A percentile compares a stretch with the other conserved stretches of the same genome.
Conservation (phyloP, 2,113 vertebrate genomes). For the Furnarius figulus region DNA sequence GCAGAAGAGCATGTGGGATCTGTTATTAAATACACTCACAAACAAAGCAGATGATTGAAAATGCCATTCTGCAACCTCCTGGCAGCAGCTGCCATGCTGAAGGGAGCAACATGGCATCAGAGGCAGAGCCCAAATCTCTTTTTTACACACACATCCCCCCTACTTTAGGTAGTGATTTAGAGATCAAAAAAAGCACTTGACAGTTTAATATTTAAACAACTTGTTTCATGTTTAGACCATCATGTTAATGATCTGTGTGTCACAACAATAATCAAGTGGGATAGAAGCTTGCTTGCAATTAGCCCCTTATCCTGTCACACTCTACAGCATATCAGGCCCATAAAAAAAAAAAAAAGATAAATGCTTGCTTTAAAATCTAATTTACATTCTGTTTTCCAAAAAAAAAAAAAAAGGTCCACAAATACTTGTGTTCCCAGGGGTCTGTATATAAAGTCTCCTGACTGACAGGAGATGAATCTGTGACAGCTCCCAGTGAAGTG, state of each 20-base stretch:
- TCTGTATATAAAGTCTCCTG: not conserved
- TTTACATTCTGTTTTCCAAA: not conserved
- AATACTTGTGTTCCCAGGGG: not conserved
- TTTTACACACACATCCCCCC: not conserved
- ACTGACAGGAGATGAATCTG: not conserved
- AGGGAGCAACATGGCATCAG: not conserved
- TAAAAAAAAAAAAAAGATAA: too few species aligned
- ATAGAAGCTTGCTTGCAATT: not conserved
- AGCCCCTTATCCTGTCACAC: not conserved
- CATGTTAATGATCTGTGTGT: not conserved
- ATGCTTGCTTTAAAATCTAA: not conserved
- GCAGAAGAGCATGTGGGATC: not conserved
- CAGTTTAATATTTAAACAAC: constrained; percentile 28
- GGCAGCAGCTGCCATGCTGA: not conserved
- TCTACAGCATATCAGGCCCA: not conserved
- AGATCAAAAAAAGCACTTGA: not conserved
- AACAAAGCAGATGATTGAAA: not conserved
- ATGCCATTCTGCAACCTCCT: not conserved
- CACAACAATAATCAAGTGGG: constrained; percentile 39
- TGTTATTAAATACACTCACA: not conserved
- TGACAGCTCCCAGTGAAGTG: not conserved
- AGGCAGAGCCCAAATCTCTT: not conserved
- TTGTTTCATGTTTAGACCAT: not conserved
- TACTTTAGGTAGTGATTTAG: not conserved
- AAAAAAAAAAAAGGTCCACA: not conserved